Percentiles rank a stretch among this genome's conserved stretches.
phyloP scores from a whole-genome alignment of 2,888 invertebrate species.

The Scaptomyza cyrtandrae region DNA sequence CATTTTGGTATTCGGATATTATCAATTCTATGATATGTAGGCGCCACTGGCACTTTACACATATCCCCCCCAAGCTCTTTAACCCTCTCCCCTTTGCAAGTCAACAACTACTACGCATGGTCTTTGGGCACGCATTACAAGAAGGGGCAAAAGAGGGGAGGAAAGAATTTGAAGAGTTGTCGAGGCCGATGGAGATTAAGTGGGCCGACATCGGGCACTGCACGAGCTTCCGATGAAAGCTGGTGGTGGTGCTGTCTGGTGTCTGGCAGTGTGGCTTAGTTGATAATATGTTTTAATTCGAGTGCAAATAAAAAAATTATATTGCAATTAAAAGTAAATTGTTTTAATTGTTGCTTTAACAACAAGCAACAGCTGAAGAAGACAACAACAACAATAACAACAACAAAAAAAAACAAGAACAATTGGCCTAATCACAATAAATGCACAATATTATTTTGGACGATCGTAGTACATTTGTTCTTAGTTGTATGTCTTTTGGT shows the following conservation, averaged over 20 bases:
- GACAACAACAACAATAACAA: neutral
- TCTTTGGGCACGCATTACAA: conserved; percentile 45
- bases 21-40: conserved; percentile 66
- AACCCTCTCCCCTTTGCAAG: conserved; percentile 10
- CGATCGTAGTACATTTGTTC: conserved; percentile 37
- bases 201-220: conserved; percentile 41
- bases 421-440: conserved; percentile 27
- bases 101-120: conserved; percentile 11
- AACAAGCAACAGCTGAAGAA: conserved; percentile 9
- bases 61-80: conserved; percentile 58
- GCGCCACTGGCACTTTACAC: conserved; percentile 75
- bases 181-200: conserved; percentile 62
- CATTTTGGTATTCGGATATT: conserved; percentile 69
- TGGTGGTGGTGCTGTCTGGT: conserved; percentile 28
- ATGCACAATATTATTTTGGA: conserved; percentile 34
- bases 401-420: neutral
- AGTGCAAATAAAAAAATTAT: conserved; percentile 79
- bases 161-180: conserved; percentile 16
- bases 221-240: conserved; percentile 52
- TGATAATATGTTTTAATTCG: conserved; percentile 73
- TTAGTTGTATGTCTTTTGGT: conserved; percentile 26
- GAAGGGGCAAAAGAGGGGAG: neutral
- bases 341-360: conserved; percentile 76
- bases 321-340: conserved; percentile 79
- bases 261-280: conserved; percentile 50